Percentiles rank a stretch among this genome's conserved stretches.
phyloP scores from a whole-genome alignment of 2,888 invertebrate species.

The Acronicta leporina region DNA sequence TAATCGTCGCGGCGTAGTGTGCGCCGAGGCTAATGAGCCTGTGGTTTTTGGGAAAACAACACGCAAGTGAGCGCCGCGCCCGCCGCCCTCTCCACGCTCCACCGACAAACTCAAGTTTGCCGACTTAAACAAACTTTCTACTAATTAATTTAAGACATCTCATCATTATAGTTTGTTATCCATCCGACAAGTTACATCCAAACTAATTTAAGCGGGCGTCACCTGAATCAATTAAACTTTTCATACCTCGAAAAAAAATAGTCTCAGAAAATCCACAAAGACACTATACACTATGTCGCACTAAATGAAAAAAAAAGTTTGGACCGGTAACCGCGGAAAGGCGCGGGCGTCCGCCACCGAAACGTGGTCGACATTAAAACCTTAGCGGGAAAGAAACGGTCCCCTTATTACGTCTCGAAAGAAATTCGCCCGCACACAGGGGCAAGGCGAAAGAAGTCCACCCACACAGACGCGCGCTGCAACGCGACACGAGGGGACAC shows the following conservation, averaged over 20 bases:
- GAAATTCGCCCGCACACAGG: conserved; percentile 87
- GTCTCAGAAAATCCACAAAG: conserved; percentile 60
- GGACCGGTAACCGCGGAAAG: conserved; percentile 80
- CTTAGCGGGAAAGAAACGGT: conserved; percentile 89
- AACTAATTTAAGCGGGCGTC: conserved; percentile 6
- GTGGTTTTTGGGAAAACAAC: conserved; percentile 84
- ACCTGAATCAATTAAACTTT: conserved; percentile 31
- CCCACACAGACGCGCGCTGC: conserved; percentile 78
- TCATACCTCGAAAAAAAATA: conserved; percentile 49
- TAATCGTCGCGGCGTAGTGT: conserved; percentile 82
- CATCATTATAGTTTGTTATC: conserved; percentile 42
- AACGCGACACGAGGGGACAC: conserved; percentile 77
- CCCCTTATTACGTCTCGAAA: conserved; percentile 89
- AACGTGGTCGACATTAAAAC: conserved; percentile 89
- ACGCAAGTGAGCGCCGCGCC: conserved; percentile 69
- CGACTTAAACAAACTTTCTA: conserved; percentile 78
- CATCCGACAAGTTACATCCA: conserved; percentile 9
- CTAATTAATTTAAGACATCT: conserved; percentile 73
- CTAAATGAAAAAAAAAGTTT: conserved; percentile 75
- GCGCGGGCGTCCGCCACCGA: conserved; percentile 88
- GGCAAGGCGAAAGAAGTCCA: conserved; percentile 84
- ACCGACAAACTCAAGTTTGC: conserved; percentile 67
- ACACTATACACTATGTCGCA: conserved; percentile 71
- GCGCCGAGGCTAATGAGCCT: conserved; percentile 86
- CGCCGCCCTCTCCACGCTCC: conserved; percentile 62